Conservation (phyloP, 2,888 invertebrate species). For the Atethmia centrago region DNA sequence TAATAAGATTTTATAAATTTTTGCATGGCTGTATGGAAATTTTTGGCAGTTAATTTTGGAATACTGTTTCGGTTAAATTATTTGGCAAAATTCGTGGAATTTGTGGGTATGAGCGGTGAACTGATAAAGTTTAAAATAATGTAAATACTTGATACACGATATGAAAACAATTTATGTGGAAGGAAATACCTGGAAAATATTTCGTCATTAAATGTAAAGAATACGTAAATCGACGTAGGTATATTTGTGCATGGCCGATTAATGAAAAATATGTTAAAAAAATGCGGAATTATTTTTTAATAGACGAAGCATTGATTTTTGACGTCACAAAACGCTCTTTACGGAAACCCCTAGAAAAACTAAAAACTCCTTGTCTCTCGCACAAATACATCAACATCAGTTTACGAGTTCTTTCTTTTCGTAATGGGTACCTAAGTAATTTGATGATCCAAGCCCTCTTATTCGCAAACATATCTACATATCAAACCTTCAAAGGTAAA, state of each 20-base stretch:
- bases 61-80: conserved; percentile 23
- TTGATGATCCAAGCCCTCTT: conserved; percentile 9
- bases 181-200: neutral
- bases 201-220: neutral
- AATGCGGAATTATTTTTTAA: neutral
- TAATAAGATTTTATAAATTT: conserved; percentile 63
- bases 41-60: conserved; percentile 46
- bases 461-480: conserved; percentile 1
- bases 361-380: no score
- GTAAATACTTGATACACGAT: neutral
- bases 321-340: neutral
- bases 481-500: conserved; percentile 26
- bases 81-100: conserved; percentile 14
- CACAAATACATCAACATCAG: no score
- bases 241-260: neutral
- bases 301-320: no score
- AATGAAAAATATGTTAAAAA: neutral
- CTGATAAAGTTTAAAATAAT: neutral
- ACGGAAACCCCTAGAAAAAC: neutral
- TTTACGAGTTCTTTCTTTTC: no score
- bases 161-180: neutral
- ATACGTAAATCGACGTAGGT: neutral
- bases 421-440: neutral
- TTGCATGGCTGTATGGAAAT: conserved; percentile 28
- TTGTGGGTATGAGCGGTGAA: neutral